phyloP scores from a whole-genome alignment of 2,113 vertebrate species.

The Formicarius rufipectus region DNA sequence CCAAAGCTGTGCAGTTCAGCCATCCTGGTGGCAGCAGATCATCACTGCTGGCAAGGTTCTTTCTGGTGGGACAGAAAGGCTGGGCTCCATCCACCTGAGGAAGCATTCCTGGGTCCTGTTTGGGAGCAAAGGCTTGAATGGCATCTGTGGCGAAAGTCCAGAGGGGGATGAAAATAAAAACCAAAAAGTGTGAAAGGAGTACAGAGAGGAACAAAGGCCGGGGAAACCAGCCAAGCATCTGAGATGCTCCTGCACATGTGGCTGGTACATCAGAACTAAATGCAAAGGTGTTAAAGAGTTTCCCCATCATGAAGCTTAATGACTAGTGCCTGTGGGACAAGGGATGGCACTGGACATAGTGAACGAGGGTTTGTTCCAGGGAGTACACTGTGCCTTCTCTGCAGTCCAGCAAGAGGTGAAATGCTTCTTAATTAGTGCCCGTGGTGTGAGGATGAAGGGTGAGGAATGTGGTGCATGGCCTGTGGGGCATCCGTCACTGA shows the following conservation, averaged over 20 bases:
- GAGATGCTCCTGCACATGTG: neutral
- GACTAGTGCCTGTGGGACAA: neutral
- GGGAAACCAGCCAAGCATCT: neutral
- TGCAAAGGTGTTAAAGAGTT: neutral
- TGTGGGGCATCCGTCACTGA: neutral
- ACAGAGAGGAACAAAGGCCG: neutral
- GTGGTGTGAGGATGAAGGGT: rapidly evolving
- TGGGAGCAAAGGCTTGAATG: neutral
- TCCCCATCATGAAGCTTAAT: neutral
- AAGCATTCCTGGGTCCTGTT: neutral
- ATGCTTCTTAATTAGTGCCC: neutral
- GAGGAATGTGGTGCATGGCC: neutral
- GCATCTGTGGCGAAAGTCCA: neutral
- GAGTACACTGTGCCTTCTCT: neutral
- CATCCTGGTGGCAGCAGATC: neutral
- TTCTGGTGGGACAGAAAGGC: neutral
- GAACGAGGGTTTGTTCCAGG: neutral
- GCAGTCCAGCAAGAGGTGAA: neutral
- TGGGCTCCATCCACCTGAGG: neutral
- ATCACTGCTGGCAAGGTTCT: neutral
- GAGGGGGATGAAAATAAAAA: neutral
- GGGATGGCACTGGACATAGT: too few species aligned
- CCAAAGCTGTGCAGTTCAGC: neutral
- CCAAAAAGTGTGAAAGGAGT: neutral
- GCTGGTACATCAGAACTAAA: neutral